These are phyloP conservation scores for Sebastes elongatus DNA, from an alignment of 2,797 vertebrate genomes.

Conservation along the genomic window DNA sequence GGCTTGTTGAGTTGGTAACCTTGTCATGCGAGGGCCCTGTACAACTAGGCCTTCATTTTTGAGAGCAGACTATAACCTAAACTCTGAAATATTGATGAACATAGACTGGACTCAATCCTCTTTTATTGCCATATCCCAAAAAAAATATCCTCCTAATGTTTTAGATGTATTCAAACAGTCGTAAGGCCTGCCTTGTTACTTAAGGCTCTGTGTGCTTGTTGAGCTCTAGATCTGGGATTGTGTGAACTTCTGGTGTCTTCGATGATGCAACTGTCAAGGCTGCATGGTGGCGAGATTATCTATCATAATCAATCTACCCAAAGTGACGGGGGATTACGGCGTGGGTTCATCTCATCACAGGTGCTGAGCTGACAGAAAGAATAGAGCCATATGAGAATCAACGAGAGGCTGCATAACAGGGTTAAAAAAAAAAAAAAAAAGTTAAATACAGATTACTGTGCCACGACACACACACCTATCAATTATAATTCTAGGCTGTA, in stretches of 20 bases:
- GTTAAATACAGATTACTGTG: conserved; percentile 23
- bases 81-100: not conserved
- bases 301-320: conserved; percentile 36
- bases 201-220: conserved; percentile 28
- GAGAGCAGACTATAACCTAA: not conserved
- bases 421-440: conserved; percentile 3
- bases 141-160: not conserved
- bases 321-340: conserved; percentile 26
- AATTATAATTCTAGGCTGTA: conserved; percentile 9
- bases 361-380: conserved; percentile 40
- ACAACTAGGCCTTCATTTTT: not conserved
- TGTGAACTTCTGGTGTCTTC: conserved; percentile 23
- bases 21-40: not conserved
- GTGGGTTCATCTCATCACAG: conserved; percentile 48
- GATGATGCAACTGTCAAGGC: conserved; percentile 17
- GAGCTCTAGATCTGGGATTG: not conserved
- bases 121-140: not conserved
- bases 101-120: not conserved
- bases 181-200: conserved; percentile 15
- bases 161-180: not conserved
- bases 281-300: conserved; percentile 32
- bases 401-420: conserved; percentile 9
- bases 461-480: not conserved
- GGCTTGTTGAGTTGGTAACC: not conserved
- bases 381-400: conserved; percentile 4